phyloP scores from a whole-genome alignment of 2,113 vertebrate genomes.

The Sylvietta virens region DNA sequence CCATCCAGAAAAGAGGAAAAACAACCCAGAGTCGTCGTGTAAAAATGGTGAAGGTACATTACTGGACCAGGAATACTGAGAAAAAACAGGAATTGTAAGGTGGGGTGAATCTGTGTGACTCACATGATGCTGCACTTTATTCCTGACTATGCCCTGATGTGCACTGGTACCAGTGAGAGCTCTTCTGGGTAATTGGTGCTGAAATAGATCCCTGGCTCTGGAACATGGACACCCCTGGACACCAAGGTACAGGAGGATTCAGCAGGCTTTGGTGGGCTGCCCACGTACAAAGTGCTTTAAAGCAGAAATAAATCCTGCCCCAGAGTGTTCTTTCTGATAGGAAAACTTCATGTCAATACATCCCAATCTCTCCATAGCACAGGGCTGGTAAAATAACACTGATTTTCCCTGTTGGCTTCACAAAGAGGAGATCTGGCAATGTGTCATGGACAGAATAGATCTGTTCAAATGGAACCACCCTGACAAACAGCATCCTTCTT shows the following conservation, averaged over 20 bases:
- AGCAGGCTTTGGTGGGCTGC: background rate
- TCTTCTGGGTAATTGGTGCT: background rate
- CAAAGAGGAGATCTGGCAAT: background rate
- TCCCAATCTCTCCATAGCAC: background rate
- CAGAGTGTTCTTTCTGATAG: too few relatives aligned
- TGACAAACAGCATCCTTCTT: background rate
- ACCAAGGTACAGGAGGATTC: background rate
- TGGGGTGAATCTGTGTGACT: background rate
- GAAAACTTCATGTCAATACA: background rate
- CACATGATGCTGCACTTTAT: background rate
- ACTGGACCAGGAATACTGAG: background rate
- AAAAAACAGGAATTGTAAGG: background rate
- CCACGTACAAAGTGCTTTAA: accelerated
- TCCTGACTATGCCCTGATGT: background rate
- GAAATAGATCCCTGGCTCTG: background rate
- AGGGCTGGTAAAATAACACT: background rate
- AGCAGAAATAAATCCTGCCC: background rate
- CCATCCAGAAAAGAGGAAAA: background rate
- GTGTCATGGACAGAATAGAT: background rate
- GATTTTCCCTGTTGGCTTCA: background rate
- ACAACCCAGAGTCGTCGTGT: background rate
- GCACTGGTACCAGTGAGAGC: background rate
- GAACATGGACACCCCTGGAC: background rate
- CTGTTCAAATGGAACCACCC: background rate
- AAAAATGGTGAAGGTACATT: background rate